A percentile compares a stretch with the other conserved stretches of the same genome.
Conservation (phyloP, 2,797 vertebrate genomes). For the Mergus octosetaceus region DNA sequence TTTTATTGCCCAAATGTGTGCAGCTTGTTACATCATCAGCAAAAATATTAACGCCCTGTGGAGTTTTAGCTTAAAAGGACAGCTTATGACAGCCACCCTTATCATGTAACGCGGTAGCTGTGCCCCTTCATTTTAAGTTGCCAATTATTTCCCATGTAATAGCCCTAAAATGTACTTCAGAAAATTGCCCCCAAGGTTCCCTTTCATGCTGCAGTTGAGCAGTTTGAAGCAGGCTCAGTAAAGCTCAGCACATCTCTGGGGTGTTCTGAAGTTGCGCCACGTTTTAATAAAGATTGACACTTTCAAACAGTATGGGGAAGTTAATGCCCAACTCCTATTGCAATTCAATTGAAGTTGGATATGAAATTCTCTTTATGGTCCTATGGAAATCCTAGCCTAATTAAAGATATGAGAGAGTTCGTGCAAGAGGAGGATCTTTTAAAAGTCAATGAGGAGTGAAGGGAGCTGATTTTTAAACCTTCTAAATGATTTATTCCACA, state of each 20-base stretch:
- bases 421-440: background rate
- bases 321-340: conserved; percentile 8
- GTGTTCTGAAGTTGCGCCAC: conserved; percentile 9
- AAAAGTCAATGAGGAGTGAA: background rate
- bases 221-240: conserved; percentile 16
- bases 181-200: conserved; percentile 9
- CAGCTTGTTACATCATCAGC: background rate
- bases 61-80: background rate
- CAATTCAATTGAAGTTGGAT: conserved; percentile 20
- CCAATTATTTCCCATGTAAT: conserved; percentile 18
- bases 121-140: conserved; percentile 23
- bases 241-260: conserved; percentile 23
- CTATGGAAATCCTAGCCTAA: conserved; percentile 37
- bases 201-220: conserved; percentile 28
- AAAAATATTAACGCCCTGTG: background rate
- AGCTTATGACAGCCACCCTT: background rate
- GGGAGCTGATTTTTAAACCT: background rate
- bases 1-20: background rate
- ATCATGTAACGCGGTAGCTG: background rate
- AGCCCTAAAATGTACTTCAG: conserved; percentile 18
- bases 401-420: background rate
- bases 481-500: background rate
- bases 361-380: background rate
- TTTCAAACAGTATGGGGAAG: background rate
- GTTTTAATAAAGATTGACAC: conserved; percentile 42